A percentile compares a stretch with the other conserved stretches of the same genome.
phyloP scores from a whole-genome alignment of 2,888 invertebrate species.

The Eurytoma adleriae region DNA sequence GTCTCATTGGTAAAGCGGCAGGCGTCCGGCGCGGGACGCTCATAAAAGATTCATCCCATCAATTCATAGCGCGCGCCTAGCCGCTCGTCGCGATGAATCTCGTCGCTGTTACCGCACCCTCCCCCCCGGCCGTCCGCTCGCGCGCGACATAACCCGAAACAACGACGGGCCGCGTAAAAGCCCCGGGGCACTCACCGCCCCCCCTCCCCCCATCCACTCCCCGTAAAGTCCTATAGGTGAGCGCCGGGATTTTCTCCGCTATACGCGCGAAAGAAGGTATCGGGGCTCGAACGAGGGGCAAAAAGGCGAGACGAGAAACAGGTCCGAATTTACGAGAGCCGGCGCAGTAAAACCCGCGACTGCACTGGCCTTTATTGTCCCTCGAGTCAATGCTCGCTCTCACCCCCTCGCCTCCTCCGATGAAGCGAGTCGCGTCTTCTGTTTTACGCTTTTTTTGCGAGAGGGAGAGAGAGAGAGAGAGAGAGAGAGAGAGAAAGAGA shows the following conservation, averaged over 20 bases:
- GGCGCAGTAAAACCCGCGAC: constrained; percentile 61
- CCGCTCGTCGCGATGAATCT: constrained; percentile 11
- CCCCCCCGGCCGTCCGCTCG: not conserved
- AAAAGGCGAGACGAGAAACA: constrained; percentile 44
- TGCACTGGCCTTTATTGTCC: constrained; percentile 61
- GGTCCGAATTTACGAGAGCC: constrained; percentile 65
- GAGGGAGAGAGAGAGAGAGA: no score
- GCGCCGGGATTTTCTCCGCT: no score
- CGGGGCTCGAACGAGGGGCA: constrained; percentile 39
- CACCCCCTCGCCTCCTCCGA: not conserved
- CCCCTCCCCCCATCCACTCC: constrained; percentile 14
- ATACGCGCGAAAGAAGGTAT: not conserved
- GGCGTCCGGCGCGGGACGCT: not conserved
- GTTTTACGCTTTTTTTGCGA: not conserved
- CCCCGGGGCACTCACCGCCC: no score
- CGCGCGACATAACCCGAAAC: constrained; percentile 8
- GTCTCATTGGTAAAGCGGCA: no score
- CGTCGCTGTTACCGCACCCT: not conserved
- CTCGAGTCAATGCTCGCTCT: not conserved
- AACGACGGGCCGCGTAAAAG: constrained; percentile 22
- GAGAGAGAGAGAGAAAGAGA: no score
- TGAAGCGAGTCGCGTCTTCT: not conserved
- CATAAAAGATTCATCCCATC: constrained; percentile 14
- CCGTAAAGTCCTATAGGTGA: not conserved
- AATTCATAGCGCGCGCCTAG: not conserved